These are phyloP conservation scores for Montipora foliosa DNA, from an alignment of 64 coral and sea anemone species.

Conservation along the genomic window DNA sequence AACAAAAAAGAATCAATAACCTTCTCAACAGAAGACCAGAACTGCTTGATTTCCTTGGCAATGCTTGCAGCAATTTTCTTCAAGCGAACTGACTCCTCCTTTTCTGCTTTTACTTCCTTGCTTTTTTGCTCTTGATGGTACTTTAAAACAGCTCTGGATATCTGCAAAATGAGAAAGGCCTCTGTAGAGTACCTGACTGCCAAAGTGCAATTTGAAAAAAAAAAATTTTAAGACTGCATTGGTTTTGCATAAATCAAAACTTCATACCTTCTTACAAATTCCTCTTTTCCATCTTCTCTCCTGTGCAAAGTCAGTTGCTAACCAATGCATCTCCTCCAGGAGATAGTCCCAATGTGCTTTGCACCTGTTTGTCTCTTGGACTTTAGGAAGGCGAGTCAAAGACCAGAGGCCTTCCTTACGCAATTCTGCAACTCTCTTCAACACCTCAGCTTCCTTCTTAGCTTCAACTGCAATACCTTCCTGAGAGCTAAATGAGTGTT, in stretches of 20 bases:
- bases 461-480: constrained; percentile 98
- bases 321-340: constrained; percentile 97
- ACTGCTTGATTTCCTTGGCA: constrained; percentile 95
- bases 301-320: constrained; percentile 97
- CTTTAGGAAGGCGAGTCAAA: constrained; percentile 87
- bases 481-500: constrained; percentile 82
- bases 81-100: constrained; percentile 87
- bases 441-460: constrained; percentile 92
- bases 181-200: background rate
- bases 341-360: constrained; percentile 99
- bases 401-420: constrained; percentile 97
- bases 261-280: constrained; percentile 93
- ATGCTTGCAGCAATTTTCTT: constrained; percentile 92
- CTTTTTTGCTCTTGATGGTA: constrained; percentile 98
- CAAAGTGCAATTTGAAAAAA: too few relatives aligned
- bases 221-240: background rate
- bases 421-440: constrained; percentile 90
- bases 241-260: background rate
- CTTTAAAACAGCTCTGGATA: constrained; percentile 92
- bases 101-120: constrained; percentile 97
- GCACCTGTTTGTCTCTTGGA: constrained; percentile 88
- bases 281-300: constrained; percentile 98
- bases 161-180: constrained; percentile 20
- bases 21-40: constrained; percentile 98
- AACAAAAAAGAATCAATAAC: constrained; percentile 32